These are phyloP conservation scores for Coptodon bakossiorum DNA, from an alignment of 2,113 vertebrate species.

Conservation along the genomic window DNA sequence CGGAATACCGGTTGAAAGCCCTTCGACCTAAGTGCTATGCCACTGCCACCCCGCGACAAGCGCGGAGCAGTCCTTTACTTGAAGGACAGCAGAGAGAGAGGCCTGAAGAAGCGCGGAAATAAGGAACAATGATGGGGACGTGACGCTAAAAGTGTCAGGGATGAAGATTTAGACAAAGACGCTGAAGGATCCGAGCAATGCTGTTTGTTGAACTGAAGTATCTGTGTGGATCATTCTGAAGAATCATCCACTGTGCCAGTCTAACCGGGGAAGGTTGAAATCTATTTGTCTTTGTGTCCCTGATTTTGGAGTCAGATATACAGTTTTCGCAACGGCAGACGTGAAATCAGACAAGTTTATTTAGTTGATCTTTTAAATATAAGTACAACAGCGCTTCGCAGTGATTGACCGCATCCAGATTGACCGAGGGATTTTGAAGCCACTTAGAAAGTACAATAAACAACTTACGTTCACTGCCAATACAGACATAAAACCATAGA, in stretches of 20 bases:
- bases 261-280: neutral
- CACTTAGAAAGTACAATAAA: neutral
- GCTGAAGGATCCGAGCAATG: neutral
- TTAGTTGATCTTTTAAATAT: neutral
- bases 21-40: neutral
- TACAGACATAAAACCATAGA: neutral
- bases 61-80: fast-evolving
- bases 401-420: too few species aligned
- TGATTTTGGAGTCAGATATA: neutral
- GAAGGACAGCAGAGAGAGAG: fast-evolving
- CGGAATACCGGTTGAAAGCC: neutral
- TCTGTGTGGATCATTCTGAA: neutral
- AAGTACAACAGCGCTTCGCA: neutral
- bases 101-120: neutral
- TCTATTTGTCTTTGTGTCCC: neutral
- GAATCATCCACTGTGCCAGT: neutral
- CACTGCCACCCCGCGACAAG: fast-evolving
- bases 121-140: neutral
- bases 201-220: neutral
- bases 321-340: neutral
- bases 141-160: neutral
- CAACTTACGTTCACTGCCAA: neutral
- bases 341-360: neutral
- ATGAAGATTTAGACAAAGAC: neutral
- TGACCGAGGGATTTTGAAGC: neutral